Conservation (phyloP, 1,140 invertebrate species). For the Oppia nitens region DNA sequence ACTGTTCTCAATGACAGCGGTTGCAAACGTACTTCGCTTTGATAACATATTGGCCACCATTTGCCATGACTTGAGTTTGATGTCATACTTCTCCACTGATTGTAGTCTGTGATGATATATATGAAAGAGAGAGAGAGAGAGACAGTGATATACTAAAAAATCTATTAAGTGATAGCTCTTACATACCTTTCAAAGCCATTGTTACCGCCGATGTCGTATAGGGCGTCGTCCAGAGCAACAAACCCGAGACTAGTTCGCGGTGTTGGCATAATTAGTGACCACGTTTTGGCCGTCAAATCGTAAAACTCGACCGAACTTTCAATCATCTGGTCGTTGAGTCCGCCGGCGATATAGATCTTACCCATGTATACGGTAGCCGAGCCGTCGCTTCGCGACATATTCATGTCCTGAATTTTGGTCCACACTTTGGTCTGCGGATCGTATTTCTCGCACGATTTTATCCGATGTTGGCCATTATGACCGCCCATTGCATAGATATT, state of each 20-base stretch:
- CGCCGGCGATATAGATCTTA: constrained; percentile 53
- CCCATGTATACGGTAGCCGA: constrained; percentile 27
- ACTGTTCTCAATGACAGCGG: constrained; percentile 19
- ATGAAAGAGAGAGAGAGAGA: too few species aligned
- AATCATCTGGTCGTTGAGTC: constrained; percentile 34
- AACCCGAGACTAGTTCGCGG: constrained; percentile 56
- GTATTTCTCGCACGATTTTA: constrained; percentile 9
- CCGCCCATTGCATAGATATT: constrained; percentile 54
- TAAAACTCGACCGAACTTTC: constrained; percentile 29
- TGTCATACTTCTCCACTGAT: constrained; percentile 18
- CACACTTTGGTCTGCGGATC: not conserved
- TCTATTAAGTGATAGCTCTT: too few species aligned
- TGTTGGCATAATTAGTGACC: constrained; percentile 61
- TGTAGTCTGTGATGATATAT: constrained; percentile 11
- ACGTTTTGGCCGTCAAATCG: constrained; percentile 31
- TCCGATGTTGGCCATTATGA: constrained; percentile 3
- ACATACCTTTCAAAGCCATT: constrained; percentile 43
- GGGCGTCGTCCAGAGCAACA: constrained; percentile 43
- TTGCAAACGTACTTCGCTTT: constrained; percentile 16
- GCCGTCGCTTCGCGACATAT: constrained; percentile 57
- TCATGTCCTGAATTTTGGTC: constrained; percentile 23
- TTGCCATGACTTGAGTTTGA: constrained; percentile 16
- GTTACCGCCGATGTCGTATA: constrained; percentile 57
- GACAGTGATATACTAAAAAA: too few species aligned
- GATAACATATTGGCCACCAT: constrained; percentile 12